These are phyloP conservation scores for Hydropotes inermis DNA, from an alignment of 2,113 vertebrate genomes.

Conservation along the genomic window DNA sequence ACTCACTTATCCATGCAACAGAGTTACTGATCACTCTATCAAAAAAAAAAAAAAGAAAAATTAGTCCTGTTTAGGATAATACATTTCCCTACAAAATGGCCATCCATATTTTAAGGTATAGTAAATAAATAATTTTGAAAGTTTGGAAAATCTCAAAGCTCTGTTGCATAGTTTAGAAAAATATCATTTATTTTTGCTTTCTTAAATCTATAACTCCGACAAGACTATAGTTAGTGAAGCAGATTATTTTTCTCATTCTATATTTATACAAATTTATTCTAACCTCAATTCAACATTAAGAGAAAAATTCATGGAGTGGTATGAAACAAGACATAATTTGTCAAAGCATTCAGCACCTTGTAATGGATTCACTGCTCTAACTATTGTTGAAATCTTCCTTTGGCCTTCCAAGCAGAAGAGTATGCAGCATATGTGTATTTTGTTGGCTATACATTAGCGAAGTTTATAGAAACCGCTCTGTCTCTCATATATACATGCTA, in stretches of 20 bases:
- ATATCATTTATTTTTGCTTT: slow-evolving; percentile 37
- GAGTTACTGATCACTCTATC: neutral
- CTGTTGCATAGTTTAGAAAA: slow-evolving; percentile 4
- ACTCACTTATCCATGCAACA: neutral
- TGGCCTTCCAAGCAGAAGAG: neutral
- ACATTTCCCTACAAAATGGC: neutral
- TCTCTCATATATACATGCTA: neutral
- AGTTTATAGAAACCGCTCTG: neutral
- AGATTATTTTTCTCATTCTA: slow-evolving; percentile 25
- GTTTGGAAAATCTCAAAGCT: slow-evolving; percentile 19
- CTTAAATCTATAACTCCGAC: neutral
- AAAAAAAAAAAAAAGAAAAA: neutral
- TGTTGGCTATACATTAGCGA: neutral
- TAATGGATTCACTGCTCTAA: slow-evolving; percentile 15
- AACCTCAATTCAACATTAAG: slow-evolving; percentile 39
- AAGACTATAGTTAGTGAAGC: neutral
- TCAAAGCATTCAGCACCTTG: slow-evolving; percentile 50
- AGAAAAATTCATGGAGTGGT: slow-evolving; percentile 33
- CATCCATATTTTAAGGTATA: neutral
- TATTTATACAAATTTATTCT: slow-evolving; percentile 20
- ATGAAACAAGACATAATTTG: slow-evolving; percentile 55
- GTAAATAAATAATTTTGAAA: slow-evolving; percentile 40
- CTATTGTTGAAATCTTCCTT: slow-evolving; percentile 8
- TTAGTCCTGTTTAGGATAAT: neutral
- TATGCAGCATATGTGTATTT: neutral